Conservation (phyloP, 1,140 invertebrate species). For the Bombus vancouverensis region DNA sequence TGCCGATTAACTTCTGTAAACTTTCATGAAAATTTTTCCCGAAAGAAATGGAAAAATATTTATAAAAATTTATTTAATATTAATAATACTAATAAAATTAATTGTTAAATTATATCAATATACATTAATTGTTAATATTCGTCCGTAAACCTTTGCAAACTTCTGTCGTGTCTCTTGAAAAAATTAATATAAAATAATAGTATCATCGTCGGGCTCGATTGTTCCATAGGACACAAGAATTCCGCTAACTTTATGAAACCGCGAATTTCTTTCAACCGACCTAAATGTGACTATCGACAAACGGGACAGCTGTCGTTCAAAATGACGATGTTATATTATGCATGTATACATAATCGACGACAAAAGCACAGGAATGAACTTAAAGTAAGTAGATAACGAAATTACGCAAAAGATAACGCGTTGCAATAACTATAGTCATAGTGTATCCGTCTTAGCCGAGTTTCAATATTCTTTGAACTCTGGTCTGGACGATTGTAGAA, state of each 20-base stretch:
- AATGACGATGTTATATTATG: not conserved
- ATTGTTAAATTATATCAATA: too few species aligned
- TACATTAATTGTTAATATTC: too few species aligned
- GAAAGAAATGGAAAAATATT: too few species aligned
- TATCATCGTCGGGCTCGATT: not conserved
- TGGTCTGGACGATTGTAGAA: too few species aligned
- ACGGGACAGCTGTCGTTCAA: not conserved
- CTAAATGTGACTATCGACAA: not conserved
- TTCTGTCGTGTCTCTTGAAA: too few species aligned
- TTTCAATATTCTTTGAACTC: not conserved
- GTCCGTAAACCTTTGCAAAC: too few species aligned
- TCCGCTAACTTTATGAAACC: not conserved
- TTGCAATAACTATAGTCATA: not conserved
- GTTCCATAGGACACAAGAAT: not conserved
- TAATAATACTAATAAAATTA: too few species aligned
- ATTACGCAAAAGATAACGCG: conserved; percentile 16
- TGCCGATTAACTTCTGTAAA: too few species aligned
- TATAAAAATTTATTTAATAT: too few species aligned
- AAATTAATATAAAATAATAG: not conserved
- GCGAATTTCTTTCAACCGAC: not conserved
- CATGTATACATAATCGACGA: not conserved
- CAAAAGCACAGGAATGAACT: not conserved
- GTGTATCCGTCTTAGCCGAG: too few species aligned
- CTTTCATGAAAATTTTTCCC: too few species aligned
- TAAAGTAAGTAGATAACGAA: not conserved